These are phyloP conservation scores for Epinotia nisella DNA, from an alignment of 2,888 invertebrate species.

Conservation along the genomic window DNA sequence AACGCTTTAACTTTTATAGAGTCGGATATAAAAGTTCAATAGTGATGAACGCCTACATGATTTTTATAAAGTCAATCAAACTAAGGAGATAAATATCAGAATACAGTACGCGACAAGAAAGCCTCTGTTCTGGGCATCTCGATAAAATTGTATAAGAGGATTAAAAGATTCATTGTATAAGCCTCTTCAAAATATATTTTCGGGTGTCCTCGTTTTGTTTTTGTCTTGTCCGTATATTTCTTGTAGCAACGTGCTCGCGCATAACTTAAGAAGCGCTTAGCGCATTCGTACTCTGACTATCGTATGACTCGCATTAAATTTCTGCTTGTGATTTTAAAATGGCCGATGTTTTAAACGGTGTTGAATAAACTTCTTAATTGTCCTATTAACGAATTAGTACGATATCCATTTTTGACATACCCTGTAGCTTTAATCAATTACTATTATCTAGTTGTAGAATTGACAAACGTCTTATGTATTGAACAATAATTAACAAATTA, in stretches of 20 bases:
- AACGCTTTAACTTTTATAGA: background rate
- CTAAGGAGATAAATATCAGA: slow-evolving; percentile 42
- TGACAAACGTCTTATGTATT: background rate
- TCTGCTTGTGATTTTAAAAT: slow-evolving; percentile 55
- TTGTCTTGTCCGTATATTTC: slow-evolving; percentile 65
- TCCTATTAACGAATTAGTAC: background rate
- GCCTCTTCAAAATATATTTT: slow-evolving; percentile 78
- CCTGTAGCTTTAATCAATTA: too few relatives aligned
- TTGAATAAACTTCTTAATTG: slow-evolving; percentile 27
- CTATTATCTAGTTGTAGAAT: background rate
- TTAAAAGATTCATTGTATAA: slow-evolving; percentile 81
- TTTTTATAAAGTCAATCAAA: slow-evolving; percentile 32
- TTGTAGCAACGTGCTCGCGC: slow-evolving; percentile 67
- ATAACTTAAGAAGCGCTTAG: slow-evolving; percentile 64
- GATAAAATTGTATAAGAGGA: slow-evolving; percentile 82
- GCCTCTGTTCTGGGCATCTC: slow-evolving; percentile 69
- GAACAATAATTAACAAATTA: slow-evolving; percentile 53
- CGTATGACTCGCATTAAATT: slow-evolving; percentile 66
- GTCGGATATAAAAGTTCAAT: background rate
- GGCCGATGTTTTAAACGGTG: slow-evolving; percentile 13
- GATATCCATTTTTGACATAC: too few relatives aligned
- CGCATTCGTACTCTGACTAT: slow-evolving; percentile 62
- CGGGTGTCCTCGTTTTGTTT: slow-evolving; percentile 74
- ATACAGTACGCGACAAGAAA: slow-evolving; percentile 51
- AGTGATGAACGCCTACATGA: slow-evolving; percentile 15